These are phyloP conservation scores for Lypha dubia DNA, from an alignment of 2,888 invertebrate genomes.

Conservation along the genomic window DNA sequence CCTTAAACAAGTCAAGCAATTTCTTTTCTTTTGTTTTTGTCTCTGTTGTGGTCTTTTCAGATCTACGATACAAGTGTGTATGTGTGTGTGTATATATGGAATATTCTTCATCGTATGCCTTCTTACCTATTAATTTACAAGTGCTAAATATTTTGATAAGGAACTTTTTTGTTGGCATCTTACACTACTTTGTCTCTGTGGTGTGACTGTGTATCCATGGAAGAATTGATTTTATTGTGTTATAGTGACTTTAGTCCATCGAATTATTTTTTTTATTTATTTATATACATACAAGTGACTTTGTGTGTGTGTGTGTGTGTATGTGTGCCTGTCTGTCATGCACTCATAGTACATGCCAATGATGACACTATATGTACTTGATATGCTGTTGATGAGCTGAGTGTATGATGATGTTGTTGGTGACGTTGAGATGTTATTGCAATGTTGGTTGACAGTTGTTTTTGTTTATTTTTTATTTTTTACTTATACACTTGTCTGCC, in stretches of 20 bases:
- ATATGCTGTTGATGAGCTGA: slow-evolving; percentile 65
- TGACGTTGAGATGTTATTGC: slow-evolving; percentile 60
- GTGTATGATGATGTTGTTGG: slow-evolving; percentile 54
- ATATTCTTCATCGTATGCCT: neutral
- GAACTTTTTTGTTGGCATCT: neutral
- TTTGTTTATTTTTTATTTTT: neutral
- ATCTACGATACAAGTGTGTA: neutral
- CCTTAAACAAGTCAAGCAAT: slow-evolving; percentile 12
- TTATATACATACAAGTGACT: neutral
- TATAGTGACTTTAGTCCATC: slow-evolving; percentile 24
- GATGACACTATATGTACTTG: slow-evolving; percentile 61
- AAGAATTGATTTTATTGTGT: slow-evolving; percentile 32
- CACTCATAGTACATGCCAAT: slow-evolving; percentile 49
- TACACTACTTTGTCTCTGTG: neutral
- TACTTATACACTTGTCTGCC: slow-evolving; percentile 43
- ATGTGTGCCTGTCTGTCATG: too few relatives aligned
- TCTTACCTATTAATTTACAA: slow-evolving; percentile 8
- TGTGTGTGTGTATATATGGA: too few relatives aligned
- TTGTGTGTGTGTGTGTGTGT: neutral
- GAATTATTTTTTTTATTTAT: slow-evolving; percentile 27
- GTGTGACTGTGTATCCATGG: neutral
- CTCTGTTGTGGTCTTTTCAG: neutral
- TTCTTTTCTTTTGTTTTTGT: neutral
- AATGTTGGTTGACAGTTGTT: slow-evolving; percentile 33
- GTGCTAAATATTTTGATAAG: slow-evolving; percentile 23